A percentile compares a stretch with the other conserved stretches of the same genome.
phyloP scores from a whole-genome alignment of 2,888 invertebrate species.

The Bimastos eiseni region DNA sequence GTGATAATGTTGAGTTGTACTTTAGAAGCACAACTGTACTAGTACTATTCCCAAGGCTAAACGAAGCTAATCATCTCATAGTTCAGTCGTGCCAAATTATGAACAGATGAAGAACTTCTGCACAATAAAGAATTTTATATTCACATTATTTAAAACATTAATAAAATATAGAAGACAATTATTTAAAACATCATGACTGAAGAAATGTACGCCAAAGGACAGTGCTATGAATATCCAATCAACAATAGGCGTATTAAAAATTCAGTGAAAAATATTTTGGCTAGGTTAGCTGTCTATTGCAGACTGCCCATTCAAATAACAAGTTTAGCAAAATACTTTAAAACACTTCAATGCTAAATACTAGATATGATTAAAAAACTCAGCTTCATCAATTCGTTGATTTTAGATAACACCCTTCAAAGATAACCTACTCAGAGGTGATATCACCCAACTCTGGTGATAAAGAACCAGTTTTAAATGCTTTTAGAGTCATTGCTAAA shows the following conservation, averaged over 20 bases:
- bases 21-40: no score
- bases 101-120: not conserved
- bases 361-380: not conserved
- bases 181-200: slow-evolving; percentile 3
- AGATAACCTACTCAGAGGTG: no score
- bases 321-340: not conserved
- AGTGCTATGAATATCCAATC: not conserved
- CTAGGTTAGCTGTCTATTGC: not conserved
- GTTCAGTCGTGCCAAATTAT: no score
- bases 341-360: not conserved
- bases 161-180: not conserved
- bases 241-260: not conserved
- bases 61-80: no score
- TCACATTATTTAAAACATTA: not conserved
- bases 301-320: not conserved
- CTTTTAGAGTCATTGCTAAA: no score
- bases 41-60: no score
- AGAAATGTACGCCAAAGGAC: not conserved
- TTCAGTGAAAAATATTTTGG: not conserved
- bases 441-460: no score
- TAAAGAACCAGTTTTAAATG: no score
- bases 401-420: no score
- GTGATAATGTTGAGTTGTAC: no score
- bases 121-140: not conserved
- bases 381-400: no score